Percentiles rank a stretch among this genome's conserved stretches.
phyloP scores from a whole-genome alignment of 1,140 invertebrate genomes.

The Samia ricini region DNA sequence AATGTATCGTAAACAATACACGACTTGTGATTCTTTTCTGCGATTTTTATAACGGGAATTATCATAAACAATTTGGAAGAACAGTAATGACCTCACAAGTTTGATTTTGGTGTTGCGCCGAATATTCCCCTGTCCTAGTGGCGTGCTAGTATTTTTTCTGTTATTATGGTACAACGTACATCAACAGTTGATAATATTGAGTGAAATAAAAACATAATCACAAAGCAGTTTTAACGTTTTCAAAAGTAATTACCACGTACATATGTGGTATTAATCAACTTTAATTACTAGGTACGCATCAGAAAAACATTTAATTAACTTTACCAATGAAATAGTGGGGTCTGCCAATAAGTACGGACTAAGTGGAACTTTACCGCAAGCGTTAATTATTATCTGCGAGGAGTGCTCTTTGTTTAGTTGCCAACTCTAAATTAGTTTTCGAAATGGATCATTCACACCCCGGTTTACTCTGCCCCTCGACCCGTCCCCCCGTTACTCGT shows the following conservation, averaged over 20 bases:
- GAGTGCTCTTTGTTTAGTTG: constrained; percentile 77
- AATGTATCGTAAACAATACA: too few species aligned
- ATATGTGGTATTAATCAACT: neutral
- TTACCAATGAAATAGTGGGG: constrained; percentile 53
- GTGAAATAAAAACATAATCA: neutral
- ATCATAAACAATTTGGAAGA: too few species aligned
- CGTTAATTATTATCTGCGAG: constrained; percentile 77
- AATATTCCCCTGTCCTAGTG: neutral
- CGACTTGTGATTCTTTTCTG: too few species aligned
- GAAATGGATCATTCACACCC: constrained; percentile 77
- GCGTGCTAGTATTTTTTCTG: neutral
- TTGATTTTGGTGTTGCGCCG: too few species aligned
- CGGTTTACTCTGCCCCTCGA: constrained; percentile 36
- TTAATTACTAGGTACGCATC: neutral
- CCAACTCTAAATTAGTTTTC: constrained; percentile 78
- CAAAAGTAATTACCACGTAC: neutral
- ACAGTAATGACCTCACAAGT: too few species aligned
- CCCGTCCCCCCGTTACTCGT: constrained; percentile 44
- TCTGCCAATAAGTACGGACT: constrained; percentile 59
- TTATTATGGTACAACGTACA: neutral
- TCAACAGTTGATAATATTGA: neutral
- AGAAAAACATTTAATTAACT: constrained; percentile 69
- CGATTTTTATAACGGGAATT: too few species aligned
- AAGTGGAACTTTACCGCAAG: constrained; percentile 75
- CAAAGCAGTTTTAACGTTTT: neutral